Conservation (phyloP, 1,140 invertebrate genomes). For the Brachionus angularis region DNA sequence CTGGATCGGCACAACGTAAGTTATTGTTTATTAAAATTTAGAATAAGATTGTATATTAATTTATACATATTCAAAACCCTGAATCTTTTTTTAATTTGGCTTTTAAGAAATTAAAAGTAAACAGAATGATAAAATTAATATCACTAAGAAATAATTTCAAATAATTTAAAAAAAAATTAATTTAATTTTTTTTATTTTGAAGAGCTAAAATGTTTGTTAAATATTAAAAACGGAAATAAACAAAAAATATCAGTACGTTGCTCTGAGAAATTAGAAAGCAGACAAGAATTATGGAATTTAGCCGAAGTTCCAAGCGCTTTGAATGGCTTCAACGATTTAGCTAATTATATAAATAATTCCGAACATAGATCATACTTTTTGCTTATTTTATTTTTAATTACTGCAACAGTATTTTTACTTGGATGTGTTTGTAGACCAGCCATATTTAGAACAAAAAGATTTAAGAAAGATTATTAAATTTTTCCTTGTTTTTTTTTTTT, state of each 20-base stretch:
- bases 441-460: too few species aligned
- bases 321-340: constrained; percentile 25
- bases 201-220: constrained; percentile 33
- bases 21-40: too few species aligned
- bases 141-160: too few species aligned
- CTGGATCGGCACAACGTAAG: constrained; percentile 64
- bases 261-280: not conserved
- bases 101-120: too few species aligned
- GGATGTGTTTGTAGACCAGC: constrained; percentile 17
- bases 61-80: too few species aligned
- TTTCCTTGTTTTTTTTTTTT: too few species aligned
- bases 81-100: not conserved
- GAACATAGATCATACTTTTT: constrained; percentile 38
- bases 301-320: constrained; percentile 17
- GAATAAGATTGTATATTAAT: too few species aligned
- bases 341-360: constrained; percentile 36
- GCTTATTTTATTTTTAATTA: constrained; percentile 4
- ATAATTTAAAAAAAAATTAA: not conserved
- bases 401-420: not conserved
- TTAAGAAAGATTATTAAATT: too few species aligned
- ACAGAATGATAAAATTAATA: too few species aligned
- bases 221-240: not conserved
- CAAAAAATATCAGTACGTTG: constrained; percentile 1
- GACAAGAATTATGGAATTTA: constrained; percentile 22
- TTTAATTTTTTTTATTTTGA: not conserved